Evolutionary conservation across 2,113 vertebrate genomes (phyloP), one percentile per base, ranked within the genome.

Genomic region (Lichenostomus cassidix): DNA sequence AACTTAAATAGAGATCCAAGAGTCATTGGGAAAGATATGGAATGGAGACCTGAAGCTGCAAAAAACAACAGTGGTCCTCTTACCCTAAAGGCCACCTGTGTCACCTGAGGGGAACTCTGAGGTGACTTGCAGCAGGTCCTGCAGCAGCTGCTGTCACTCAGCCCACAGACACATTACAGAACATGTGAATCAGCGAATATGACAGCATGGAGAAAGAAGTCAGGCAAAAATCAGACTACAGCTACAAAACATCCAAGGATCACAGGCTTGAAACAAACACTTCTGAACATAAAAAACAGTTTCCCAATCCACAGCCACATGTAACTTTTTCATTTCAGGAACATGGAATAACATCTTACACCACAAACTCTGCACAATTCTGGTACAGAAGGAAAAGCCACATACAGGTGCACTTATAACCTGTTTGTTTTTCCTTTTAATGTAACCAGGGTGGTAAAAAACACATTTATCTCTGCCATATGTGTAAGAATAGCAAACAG

Each of bases 191-290:
- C 77, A 37, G 41, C 5, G 16, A 74, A 60, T 15, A 4, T 1
- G 35, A 23, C 37, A 75, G 60, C 31, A 17, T 0, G 0, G 62
- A 71, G 42, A 63, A 28, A 75, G 56, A 55, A 28, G 52, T 14
- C 31, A 63, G 15, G 17, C 58, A 53, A 88, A 88, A 85, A 50
- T 50, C 47, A 19, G 3, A 35, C 46, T 71, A 33, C 53, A 76
- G 39, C 59, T 29, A 49, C 0, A 2, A 76, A 91, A 55, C 10
- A 25, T 16, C 17, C n/a, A 70, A 49, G 39, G 49, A 53, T 37
- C n/a, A 46, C 25, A 37, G 35, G 60, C 21, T 60, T 23, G 9
- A 50, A 73, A 64, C 0, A 0, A 75, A 15, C 24, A 9, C 18
- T 69, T 81, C 35, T 25, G 39, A 65, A 56, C 31, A 13, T 15